Conservation (phyloP, 2,113 vertebrate species). For the Stigmatopora nigra region DNA sequence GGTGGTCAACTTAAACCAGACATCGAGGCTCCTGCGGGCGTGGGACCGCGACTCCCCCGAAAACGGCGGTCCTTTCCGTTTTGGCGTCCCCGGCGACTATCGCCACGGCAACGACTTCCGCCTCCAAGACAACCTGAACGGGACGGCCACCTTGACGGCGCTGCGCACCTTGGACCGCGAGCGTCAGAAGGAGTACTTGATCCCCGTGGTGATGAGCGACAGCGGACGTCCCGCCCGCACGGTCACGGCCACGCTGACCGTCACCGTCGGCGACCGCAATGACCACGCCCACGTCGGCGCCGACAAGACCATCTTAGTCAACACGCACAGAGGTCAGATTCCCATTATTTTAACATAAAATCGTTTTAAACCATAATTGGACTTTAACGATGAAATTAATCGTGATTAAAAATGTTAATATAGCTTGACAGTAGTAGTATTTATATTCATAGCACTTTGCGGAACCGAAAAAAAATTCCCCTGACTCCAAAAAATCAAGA, state of each 20-base stretch:
- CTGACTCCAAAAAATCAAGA: no score
- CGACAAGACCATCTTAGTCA: constrained; percentile 78
- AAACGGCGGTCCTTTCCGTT: constrained; percentile 79
- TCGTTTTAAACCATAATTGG: no score
- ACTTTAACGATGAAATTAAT: no score
- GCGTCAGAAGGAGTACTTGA: constrained; percentile 75
- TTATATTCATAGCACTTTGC: no score
- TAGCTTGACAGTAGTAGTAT: no score
- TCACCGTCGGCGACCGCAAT: constrained; percentile 83
- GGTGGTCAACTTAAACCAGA: constrained; percentile 74
- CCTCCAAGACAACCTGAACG: constrained; percentile 80
- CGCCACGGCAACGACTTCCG: constrained; percentile 75
- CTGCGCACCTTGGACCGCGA: constrained; percentile 82
- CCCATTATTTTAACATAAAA: not conserved
- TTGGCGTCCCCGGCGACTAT: constrained; percentile 67
- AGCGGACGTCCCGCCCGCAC: constrained; percentile 77
- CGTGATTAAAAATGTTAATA: no score
- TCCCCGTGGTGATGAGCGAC: constrained; percentile 79
- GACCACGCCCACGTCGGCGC: constrained; percentile 78
- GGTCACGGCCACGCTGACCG: constrained; percentile 76
- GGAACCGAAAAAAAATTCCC: no score
- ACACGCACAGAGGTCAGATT: constrained; percentile 73
- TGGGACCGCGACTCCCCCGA: constrained; percentile 73
- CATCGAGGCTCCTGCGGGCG: constrained; percentile 71
- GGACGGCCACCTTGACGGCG: constrained; percentile 77